Conservation (phyloP, 2,113 vertebrate species). For the Caretta caretta region DNA sequence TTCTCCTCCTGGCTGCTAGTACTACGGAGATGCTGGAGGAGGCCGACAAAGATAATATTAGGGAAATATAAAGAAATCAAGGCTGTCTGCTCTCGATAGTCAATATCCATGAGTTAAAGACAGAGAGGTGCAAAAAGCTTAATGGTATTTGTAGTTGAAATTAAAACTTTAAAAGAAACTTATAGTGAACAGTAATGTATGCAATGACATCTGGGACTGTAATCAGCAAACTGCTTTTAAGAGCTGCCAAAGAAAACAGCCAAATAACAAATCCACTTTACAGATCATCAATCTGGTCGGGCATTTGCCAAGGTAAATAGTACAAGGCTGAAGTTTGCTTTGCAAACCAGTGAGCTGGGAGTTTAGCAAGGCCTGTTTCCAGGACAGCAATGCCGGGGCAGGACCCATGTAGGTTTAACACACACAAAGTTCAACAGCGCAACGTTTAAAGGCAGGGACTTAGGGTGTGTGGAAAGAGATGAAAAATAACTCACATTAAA, state of each 20-base stretch:
- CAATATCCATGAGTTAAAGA: slow-evolving; percentile 65
- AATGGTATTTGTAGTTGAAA: slow-evolving; percentile 84
- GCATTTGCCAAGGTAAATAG: slow-evolving; percentile 95
- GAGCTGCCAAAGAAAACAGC: slow-evolving; percentile 99
- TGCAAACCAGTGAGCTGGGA: slow-evolving; percentile 87
- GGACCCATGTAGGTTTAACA: slow-evolving; percentile 50
- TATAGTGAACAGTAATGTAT: slow-evolving; percentile 87
- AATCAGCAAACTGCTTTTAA: slow-evolving; percentile 98
- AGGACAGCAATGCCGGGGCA: slow-evolving; percentile 67
- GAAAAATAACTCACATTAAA: not conserved
- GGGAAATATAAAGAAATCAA: slow-evolving; percentile 34
- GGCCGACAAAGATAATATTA: slow-evolving; percentile 14
- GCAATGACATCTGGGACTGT: slow-evolving; percentile 98
- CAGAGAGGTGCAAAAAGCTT: slow-evolving; percentile 84
- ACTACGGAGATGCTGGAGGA: not conserved
- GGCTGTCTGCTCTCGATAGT: slow-evolving; percentile 69
- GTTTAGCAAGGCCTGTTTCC: slow-evolving; percentile 80
- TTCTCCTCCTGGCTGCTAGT: not conserved
- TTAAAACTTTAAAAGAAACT: slow-evolving; percentile 85
- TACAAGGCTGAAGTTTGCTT: slow-evolving; percentile 91
- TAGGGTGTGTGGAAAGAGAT: not conserved
- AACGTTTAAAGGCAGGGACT: not conserved
- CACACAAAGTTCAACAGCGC: not conserved
- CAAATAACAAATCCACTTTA: slow-evolving; percentile 99
- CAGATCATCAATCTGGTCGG: slow-evolving; percentile 97